Base-by-base conservation (phyloP, 2,888 invertebrate genomes). In the Pseudococcus longispinus region DNA sequence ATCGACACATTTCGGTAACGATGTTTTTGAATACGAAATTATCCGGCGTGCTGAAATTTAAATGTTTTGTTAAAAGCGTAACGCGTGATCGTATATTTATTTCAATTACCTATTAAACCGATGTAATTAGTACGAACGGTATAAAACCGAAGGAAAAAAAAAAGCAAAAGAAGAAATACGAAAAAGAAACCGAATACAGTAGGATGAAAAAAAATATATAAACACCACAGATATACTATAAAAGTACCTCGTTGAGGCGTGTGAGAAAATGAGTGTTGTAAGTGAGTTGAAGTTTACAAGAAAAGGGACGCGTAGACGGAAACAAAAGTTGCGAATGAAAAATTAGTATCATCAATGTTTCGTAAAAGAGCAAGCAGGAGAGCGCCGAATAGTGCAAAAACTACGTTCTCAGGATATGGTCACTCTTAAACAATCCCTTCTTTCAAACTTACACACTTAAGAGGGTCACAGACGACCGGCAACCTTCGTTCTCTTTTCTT, bases 311-410 rank as follows among this genome's bases (percentile, higher is more conserved):
- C 85, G 46, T 85, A 85, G 85, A 85, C 85, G 85, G 70, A 74
- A 85, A 77, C 74, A 85, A 85, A 85, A 77, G 74, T 77, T 70
- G 85, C 42, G 51, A 77, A 85, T 85, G 85, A 85, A 85, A 85
- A 85, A 85, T 85, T 85, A 85, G 85, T 85, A 85, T 74, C 85
- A 85, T 85, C 85, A 85, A 85, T 85, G 85, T 85, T 85, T 85
- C 51, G 51, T 51, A 51, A 51, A 51, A 51, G 51, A 51, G 51
- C 51, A 13, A 44, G 15, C n/a, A 65, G 70, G 37, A 42, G 60
- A n/a, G 85, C 18, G 46, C n/a, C n/a, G n/a, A 85, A n/a, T 20
- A 55, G 55, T 44, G 85, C 74, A 85, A 85, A 85, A 74, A 85
- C 74, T 85, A 77, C 74, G 74, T 51, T 77, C 70, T 85, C 55